Base-by-base conservation (phyloP, 2,113 vertebrate genomes). In the Hemiprocne comata region DNA sequence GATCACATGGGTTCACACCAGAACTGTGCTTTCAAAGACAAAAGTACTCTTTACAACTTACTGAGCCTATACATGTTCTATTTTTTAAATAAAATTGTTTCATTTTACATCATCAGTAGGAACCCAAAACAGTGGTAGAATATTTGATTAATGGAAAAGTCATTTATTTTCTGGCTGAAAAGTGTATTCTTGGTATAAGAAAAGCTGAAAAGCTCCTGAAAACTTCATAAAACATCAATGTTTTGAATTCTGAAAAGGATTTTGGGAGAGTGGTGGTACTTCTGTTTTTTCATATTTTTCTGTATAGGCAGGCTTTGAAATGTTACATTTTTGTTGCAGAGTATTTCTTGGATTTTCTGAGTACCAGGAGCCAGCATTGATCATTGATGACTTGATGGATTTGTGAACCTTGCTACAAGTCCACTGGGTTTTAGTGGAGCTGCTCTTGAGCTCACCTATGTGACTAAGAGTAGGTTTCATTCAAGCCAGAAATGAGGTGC, bases 401-500 rank as follows among this genome's bases (percentile, higher is more conserved):
- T 94, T 90, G 33, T 74, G 78, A 93, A 74, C 34, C 60, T 81
- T 88, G 33, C 26, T 85, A 38, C n/a, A 69, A 83, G 58, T 77
- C 58, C 11, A 38, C 46, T 79, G 66, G 38, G 67, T 94, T 94
- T 25, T 65, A 92, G 57, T 48, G 46, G 50, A 75, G n/a, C 46
- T 87, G 54, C 65, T 90, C 58, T 89, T 85, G 76, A 82, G 82
- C 36, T 95, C 50, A 89, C 92, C 73, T 88, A 25, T 92, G 44
- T 93, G 81, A 88, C 82, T 80, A 74, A 77, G 55, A 93, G 54
- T 62, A 87, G 64, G n/a, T 93, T 93, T 89, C 69, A 76, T 89
- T 96, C 94, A 93, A 94, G 86, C 66, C 88, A 96, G 88, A 92
- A 96, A 94, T 95, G 70, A 90, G 55, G 82, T 95, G 94, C 93